These are phyloP conservation scores for Mallateleia sp. DNA, from an alignment of 2,888 invertebrate genomes.

Conservation along the genomic window DNA sequence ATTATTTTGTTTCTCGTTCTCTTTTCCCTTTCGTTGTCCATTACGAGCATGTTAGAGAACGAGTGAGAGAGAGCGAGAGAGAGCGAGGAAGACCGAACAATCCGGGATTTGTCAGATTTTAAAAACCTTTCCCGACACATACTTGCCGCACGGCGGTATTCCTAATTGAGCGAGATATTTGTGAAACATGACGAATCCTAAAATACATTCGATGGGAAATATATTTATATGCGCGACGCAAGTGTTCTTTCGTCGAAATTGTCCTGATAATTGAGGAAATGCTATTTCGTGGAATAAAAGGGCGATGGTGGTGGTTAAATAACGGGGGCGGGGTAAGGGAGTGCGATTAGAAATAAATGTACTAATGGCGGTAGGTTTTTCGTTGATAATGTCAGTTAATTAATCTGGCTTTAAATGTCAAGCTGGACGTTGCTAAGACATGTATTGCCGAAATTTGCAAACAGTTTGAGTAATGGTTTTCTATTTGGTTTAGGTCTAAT, in stretches of 20 bases:
- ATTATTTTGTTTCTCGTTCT: constrained; percentile 7
- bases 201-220: constrained; percentile 31
- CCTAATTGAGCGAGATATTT: constrained; percentile 25
- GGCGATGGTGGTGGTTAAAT: too few relatives aligned
- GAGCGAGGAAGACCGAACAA: constrained; percentile 24
- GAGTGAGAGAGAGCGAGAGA: constrained; percentile 19
- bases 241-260: constrained; percentile 22
- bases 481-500: too few relatives aligned
- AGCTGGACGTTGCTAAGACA: too few relatives aligned
- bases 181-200: constrained; percentile 10
- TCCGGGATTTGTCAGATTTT: constrained; percentile 52
- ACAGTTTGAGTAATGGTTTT: too few relatives aligned
- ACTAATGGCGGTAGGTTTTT: too few relatives aligned
- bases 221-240: constrained; percentile 30
- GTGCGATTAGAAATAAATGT: too few relatives aligned
- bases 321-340: too few relatives aligned
- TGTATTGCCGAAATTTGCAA: too few relatives aligned
- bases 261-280: constrained; percentile 13
- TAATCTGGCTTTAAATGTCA: too few relatives aligned
- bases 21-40: constrained; percentile 5
- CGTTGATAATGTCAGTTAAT: too few relatives aligned
- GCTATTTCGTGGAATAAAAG: too few relatives aligned
- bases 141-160: constrained; percentile 13
- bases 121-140: constrained; percentile 32
- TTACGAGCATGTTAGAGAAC: constrained; percentile 29